phyloP scores from a whole-genome alignment of 2,113 vertebrate species.

The Melanotaenia duboulayi region DNA sequence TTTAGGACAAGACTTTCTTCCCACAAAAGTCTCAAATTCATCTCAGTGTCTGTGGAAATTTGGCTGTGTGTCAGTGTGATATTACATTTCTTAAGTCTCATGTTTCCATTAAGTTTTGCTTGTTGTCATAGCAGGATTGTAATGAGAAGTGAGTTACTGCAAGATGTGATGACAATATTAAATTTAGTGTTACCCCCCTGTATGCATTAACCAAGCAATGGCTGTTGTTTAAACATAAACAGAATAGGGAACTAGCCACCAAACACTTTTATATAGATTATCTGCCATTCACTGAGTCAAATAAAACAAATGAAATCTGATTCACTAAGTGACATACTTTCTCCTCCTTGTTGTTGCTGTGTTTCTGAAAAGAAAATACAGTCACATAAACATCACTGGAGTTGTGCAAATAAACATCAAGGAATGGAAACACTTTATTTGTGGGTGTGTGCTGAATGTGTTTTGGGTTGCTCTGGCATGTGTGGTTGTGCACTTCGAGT shows the following conservation, averaged over 20 bases:
- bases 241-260: constrained; percentile 48
- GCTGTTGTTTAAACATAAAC: constrained; percentile 37
- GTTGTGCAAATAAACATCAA: constrained; percentile 68
- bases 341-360: constrained; percentile 82
- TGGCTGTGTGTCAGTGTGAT: constrained; percentile 35
- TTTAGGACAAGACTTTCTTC: background rate
- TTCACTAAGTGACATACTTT: constrained; percentile 84
- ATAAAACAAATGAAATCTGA: constrained; percentile 57
- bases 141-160: constrained; percentile 2
- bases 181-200: constrained; percentile 69
- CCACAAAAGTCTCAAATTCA: background rate
- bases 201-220: constrained; percentile 45
- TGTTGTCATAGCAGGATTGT: background rate
- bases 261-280: constrained; percentile 54
- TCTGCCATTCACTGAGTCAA: constrained; percentile 66
- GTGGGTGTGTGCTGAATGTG: constrained; percentile 24
- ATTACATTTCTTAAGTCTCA: constrained; percentile 22
- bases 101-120: background rate
- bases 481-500: constrained; percentile 34
- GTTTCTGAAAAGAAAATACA: constrained; percentile 86
- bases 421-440: constrained; percentile 51
- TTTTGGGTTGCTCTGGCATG: constrained; percentile 21
- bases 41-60: background rate
- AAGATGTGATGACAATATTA: constrained; percentile 23
- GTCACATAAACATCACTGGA: constrained; percentile 76